These are phyloP conservation scores for Leptosomus discolor DNA, from an alignment of 2,113 vertebrate genomes.

Conservation along the genomic window DNA sequence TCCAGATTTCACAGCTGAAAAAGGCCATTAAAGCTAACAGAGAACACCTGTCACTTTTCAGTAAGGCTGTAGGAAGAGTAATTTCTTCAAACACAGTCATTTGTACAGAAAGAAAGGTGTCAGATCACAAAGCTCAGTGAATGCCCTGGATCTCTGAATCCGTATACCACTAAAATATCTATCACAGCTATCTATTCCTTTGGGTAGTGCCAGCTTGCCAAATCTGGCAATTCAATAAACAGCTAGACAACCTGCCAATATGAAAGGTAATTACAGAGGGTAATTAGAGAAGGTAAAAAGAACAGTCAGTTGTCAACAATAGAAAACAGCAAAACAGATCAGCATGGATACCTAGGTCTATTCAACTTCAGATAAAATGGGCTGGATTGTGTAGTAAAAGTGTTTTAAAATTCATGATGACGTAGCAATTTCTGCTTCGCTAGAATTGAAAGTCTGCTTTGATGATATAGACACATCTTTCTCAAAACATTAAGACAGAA, in stretches of 20 bases:
- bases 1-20: background rate
- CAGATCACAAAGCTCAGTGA: background rate
- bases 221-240: background rate
- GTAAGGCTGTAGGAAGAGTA: background rate
- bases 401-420: background rate
- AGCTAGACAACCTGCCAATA: background rate
- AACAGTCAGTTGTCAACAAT: background rate
- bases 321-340: background rate
- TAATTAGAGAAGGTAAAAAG: background rate
- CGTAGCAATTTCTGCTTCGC: background rate
- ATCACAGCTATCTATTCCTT: background rate
- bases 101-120: background rate
- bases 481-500: background rate
- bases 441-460: background rate
- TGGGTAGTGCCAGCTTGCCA: background rate
- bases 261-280: background rate
- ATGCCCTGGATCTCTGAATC: background rate
- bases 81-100: background rate
- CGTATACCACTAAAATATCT: background rate
- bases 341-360: background rate
- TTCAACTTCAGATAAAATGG: background rate
- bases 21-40: background rate
- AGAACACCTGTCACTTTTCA: background rate
- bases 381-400: background rate
- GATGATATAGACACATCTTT: background rate